Evolutionary conservation across 2,797 vertebrate species (phyloP).

Genomic region (Chanos chanos): DNA sequence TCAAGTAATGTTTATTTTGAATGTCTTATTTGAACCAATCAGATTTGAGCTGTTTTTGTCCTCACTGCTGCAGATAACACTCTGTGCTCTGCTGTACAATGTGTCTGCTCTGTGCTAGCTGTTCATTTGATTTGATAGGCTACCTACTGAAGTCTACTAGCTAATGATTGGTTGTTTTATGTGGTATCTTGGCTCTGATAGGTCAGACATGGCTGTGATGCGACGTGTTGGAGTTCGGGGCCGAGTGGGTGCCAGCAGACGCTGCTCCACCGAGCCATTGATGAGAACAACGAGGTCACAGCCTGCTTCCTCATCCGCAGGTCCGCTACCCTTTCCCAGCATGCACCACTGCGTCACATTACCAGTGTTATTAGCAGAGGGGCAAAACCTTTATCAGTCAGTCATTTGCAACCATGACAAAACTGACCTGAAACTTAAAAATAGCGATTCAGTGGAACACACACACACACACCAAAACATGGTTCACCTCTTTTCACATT

Average conservation of each 20-base stretch:
- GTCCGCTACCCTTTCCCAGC: conserved; percentile 56
- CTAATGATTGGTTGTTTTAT: not conserved
- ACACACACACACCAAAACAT: no score
- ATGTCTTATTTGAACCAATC: no score
- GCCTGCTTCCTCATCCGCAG: conserved; percentile 97
- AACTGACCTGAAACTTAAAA: no score
- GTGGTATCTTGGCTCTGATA: conserved; percentile 44
- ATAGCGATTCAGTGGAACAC: no score
- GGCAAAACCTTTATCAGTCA: not conserved
- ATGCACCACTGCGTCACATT: not conserved
- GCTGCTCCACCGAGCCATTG: conserved; percentile 90
- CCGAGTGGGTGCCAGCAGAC: conserved; percentile 91
- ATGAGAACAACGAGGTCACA: conserved; percentile 89
- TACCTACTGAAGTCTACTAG: not conserved
- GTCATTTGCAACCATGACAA: no score
- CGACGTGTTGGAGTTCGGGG: conserved; percentile 89
- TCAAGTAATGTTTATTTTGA: no score
- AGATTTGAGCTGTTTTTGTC: no score
- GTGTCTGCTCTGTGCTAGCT: no score
- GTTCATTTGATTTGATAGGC: not conserved
- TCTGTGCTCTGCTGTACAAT: no score
- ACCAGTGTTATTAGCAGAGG: not conserved
- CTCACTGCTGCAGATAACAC: no score
- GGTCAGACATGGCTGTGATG: conserved; percentile 96
- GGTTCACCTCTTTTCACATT: no score